Base-by-base conservation (phyloP, 2,888 invertebrate genomes). In the Gastracanthus pulcherrimus region DNA sequence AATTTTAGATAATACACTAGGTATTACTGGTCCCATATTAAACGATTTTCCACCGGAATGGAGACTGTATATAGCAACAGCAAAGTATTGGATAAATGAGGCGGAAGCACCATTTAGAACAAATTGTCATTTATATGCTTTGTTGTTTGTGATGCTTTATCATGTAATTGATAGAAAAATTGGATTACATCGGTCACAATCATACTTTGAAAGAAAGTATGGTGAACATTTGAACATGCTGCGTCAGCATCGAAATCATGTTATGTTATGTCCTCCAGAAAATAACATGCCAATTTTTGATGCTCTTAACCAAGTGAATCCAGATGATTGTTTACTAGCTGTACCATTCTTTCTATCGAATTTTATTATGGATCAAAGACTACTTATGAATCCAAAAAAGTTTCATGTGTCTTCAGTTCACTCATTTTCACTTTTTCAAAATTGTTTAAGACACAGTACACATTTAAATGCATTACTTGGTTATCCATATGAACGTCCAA, bases 381-480 rank as follows among this genome's bases (percentile, higher is more conserved):
- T 95, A 76, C 90, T 89, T 83, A 92, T 90, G 72, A 93, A 92
- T 85, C 92, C 93, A 0, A 94, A 93, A 87, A 92, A 92, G 79
- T 95, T 93, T 89, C 93, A 94, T 85, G 87, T 91, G 2, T 92
- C 90, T 75, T 92, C 93, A 83, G 93, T 95, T 84, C 95, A 96
- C 86, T 91, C 92, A 6, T 95, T 95, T 89, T 94, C 95, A 1
- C 94, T 95, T 87, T 94, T 95, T 88, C 96, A 96, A 88, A 94
- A 93, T 90, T 94, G 94, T 86, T 88, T 95, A 48, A 91, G 92
- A 11, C 93, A 94, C 85, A 90, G 93, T 2, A 93, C 93, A 85
- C 92, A 94, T 85, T 90, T 97, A 11, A 97, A 97, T 91, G 92
- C 92, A 0, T 87, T 97, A 51, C 93, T 96, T 71, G 92, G 93